A percentile compares a stretch with the other conserved stretches of the same genome.
phyloP scores from a whole-genome alignment of 2,888 invertebrate species.

The Stenurella melanura region DNA sequence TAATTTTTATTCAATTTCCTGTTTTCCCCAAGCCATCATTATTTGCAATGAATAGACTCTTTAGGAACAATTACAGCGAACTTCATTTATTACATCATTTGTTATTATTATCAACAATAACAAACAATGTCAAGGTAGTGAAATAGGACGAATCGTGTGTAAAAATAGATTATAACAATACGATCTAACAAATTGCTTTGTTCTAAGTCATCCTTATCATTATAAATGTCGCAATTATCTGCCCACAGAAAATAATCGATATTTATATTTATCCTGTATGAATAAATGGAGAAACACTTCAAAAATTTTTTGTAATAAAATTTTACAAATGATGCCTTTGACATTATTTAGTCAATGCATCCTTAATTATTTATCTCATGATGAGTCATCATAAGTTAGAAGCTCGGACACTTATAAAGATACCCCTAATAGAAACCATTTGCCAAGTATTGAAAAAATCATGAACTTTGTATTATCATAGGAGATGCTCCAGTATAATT shows the following conservation, averaged over 20 bases:
- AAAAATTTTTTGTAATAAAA: too few relatives aligned
- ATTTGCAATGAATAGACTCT: not conserved
- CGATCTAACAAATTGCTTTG: not conserved
- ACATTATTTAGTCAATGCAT: too few relatives aligned
- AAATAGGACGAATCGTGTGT: not conserved
- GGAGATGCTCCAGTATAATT: not conserved
- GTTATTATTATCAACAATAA: slow-evolving; percentile 22
- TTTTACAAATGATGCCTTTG: too few relatives aligned
- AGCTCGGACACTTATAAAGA: too few relatives aligned
- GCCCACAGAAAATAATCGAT: not conserved
- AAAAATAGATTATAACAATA: slow-evolving; percentile 12
- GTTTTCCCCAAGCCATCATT: not conserved
- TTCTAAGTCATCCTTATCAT: slow-evolving; percentile 6
- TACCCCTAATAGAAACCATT: too few relatives aligned
- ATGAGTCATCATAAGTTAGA: too few relatives aligned
- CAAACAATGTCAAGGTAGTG: slow-evolving; percentile 24
- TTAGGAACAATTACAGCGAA: not conserved
- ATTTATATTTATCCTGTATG: not conserved
- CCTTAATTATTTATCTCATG: too few relatives aligned
- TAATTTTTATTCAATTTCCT: slow-evolving; percentile 2
- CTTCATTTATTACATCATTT: slow-evolving; percentile 12
- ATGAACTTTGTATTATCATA: too few relatives aligned
- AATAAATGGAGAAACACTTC: too few relatives aligned
- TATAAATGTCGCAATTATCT: not conserved
- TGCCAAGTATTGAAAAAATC: too few relatives aligned